Conservation (phyloP, 2,113 vertebrate genomes). For the Abramis brama region DNA sequence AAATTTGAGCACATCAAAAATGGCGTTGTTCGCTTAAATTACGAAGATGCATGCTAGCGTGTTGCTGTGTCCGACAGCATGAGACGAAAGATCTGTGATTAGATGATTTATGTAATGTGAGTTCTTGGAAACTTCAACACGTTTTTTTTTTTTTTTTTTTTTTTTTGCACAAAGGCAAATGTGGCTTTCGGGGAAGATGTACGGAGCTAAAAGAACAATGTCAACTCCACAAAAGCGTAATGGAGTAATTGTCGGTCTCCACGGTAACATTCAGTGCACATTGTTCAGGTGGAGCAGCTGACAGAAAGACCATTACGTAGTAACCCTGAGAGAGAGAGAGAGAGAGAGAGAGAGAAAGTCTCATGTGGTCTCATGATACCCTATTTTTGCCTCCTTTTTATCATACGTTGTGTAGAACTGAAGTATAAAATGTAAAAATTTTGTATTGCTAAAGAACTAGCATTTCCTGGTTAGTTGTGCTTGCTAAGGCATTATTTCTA, state of each 20-base stretch:
- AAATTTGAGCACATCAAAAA: conserved; percentile 6
- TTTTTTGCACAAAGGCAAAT: conserved; percentile 5
- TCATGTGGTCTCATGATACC: neutral
- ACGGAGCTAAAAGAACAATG: conserved; percentile 12
- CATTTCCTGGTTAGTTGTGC: neutral
- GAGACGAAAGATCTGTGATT: neutral
- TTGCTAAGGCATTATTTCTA: too few species aligned
- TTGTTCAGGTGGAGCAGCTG: conserved; percentile 51
- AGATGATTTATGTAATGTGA: neutral
- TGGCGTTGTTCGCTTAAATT: conserved; percentile 15
- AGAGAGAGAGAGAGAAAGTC: conserved; percentile 19
- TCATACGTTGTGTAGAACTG: neutral
- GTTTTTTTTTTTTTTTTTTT: neutral
- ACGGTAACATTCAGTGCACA: conserved; percentile 55
- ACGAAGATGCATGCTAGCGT: neutral
- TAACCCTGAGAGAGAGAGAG: conserved; percentile 30
- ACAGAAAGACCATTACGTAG: conserved; percentile 32
- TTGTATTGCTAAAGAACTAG: neutral
- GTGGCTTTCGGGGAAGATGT: conserved; percentile 25
- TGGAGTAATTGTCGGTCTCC: conserved; percentile 55
- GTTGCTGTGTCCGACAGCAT: neutral
- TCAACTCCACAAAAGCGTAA: conserved; percentile 44
- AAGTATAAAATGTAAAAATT: neutral
- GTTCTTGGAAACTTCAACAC: neutral
- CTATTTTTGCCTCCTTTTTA: neutral